A percentile compares a stretch with the other conserved stretches of the same genome.
phyloP scores from a whole-genome alignment of 2,888 invertebrate genomes.

The Eurytoma californica region DNA sequence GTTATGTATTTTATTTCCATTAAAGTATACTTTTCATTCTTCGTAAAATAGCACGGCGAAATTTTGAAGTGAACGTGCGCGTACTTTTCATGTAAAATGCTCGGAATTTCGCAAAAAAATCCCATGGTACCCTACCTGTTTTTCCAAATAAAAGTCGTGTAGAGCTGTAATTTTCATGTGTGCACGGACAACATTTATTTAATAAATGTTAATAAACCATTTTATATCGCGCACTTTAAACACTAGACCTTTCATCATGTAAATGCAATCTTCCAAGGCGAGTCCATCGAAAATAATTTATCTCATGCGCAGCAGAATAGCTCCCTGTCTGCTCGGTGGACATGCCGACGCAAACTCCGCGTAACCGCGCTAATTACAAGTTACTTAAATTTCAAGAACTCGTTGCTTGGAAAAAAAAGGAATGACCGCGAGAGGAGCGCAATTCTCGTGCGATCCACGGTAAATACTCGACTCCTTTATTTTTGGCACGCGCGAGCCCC shows the following conservation, averaged over 20 bases:
- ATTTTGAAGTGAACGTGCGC: too few species aligned
- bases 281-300: conserved; percentile 38
- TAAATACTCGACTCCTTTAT: conserved; percentile 37
- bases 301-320: conserved; percentile 17
- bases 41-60: too few species aligned
- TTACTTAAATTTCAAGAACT: conserved; percentile 43
- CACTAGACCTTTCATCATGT: conserved; percentile 7
- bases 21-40: too few species aligned
- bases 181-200: too few species aligned
- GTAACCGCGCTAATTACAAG: conserved; percentile 56
- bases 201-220: conserved; percentile 5
- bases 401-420: conserved; percentile 6
- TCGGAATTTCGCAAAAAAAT: too few species aligned
- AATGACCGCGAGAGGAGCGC: neutral
- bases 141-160: too few species aligned
- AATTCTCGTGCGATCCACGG: conserved; percentile 27
- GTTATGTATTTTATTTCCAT: too few species aligned
- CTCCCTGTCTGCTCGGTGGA: conserved; percentile 30
- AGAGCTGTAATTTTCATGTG: too few species aligned
- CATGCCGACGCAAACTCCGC: conserved; percentile 29
- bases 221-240: neutral
- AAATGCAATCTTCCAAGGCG: conserved; percentile 23
- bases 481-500: neutral
- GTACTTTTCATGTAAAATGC: too few species aligned
- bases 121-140: too few species aligned